Conservation (phyloP, 2,113 vertebrate genomes). For the Mormyrus lacerda region DNA sequence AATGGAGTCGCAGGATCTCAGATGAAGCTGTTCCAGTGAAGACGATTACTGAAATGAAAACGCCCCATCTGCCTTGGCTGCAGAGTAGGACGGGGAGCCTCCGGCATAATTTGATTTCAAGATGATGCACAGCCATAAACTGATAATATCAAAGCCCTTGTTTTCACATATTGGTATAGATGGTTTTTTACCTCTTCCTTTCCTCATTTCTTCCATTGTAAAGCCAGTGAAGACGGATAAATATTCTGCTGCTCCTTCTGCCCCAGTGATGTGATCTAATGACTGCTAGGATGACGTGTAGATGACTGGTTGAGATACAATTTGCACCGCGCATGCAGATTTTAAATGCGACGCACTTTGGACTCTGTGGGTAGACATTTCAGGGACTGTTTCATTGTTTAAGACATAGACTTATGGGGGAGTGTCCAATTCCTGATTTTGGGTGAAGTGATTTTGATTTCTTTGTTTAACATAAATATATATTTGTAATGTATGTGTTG, state of each 20-base stretch:
- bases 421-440: not conserved
- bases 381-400: not conserved
- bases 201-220: conserved; percentile 18
- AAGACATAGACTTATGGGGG: not conserved
- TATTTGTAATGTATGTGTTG: not conserved
- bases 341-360: not conserved
- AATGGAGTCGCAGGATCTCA: conserved; percentile 17
- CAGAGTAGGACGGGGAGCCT: conserved; percentile 18
- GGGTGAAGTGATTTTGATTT: not conserved
- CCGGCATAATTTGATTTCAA: conserved; percentile 26
- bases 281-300: conserved; percentile 11
- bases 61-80: conserved; percentile 7
- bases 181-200: conserved; percentile 1
- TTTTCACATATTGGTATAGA: conserved; percentile 29
- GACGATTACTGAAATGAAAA: conserved; percentile 29
- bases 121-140: conserved; percentile 24
- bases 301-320: conserved; percentile 10
- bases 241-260: conserved; percentile 2
- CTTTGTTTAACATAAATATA: not conserved
- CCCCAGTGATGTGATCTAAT: conserved; percentile 26
- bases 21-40: conserved; percentile 25
- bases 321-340: conserved; percentile 11
- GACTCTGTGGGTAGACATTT: conserved; percentile 8
- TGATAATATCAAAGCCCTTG: conserved; percentile 26
- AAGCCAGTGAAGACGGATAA: conserved; percentile 21